phyloP scores from a whole-genome alignment of 2,888 invertebrate species.

The Leistus spinibarbis region DNA sequence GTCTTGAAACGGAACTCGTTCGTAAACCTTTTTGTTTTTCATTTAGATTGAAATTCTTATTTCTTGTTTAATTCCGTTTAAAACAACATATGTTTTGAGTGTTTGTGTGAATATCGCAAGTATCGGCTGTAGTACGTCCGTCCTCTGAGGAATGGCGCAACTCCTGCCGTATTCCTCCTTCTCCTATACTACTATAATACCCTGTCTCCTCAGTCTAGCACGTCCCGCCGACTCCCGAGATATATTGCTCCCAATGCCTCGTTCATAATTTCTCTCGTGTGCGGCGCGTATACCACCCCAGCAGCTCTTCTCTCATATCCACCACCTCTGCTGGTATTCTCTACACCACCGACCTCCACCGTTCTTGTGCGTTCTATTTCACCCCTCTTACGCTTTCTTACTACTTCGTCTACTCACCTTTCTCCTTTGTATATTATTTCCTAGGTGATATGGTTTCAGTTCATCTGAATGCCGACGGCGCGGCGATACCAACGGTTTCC shows the following conservation, averaged over 20 bases:
- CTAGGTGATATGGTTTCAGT: neutral
- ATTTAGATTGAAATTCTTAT: neutral
- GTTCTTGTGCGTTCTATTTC: conserved; percentile 19
- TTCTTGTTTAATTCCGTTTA: conserved; percentile 44
- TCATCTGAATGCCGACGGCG: neutral
- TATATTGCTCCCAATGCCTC: conserved; percentile 60
- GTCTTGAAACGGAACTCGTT: no score
- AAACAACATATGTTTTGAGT: conserved; percentile 49
- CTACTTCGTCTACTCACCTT: neutral
- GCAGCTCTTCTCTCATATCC: conserved; percentile 44
- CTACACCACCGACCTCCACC: neutral
- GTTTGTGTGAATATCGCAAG: conserved; percentile 47
- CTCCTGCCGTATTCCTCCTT: conserved; percentile 49
- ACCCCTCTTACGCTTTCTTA: neutral
- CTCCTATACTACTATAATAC: conserved; percentile 59
- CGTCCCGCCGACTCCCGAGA: conserved; percentile 56
- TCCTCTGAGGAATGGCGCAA: conserved; percentile 42
- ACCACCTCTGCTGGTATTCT: conserved; percentile 39
- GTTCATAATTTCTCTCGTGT: conserved; percentile 59
- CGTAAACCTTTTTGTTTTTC: no score
- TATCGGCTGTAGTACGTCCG: conserved; percentile 8
- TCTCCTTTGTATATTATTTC: neutral
- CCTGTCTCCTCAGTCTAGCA: conserved; percentile 59
- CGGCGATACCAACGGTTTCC: neutral
- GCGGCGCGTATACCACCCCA: conserved; percentile 46